Evolutionary conservation across 92 coral and sea anemone genomes (phyloP).

Genomic region (Paragorgia papillata): DNA sequence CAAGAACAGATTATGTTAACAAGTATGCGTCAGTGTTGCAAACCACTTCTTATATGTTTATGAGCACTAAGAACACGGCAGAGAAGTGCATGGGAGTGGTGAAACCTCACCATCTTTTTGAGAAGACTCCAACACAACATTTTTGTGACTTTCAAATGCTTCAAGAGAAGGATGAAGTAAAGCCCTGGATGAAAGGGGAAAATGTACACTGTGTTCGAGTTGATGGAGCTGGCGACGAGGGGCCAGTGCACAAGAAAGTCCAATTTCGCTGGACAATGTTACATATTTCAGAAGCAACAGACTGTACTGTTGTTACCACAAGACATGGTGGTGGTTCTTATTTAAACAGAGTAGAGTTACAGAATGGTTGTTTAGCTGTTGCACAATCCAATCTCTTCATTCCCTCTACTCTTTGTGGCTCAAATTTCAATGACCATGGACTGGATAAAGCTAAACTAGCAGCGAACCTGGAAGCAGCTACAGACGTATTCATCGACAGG

Average conservation of each 20-base stretch:
- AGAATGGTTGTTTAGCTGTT: too few species aligned
- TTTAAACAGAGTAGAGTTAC: conserved; percentile 33
- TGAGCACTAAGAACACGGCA: conserved; percentile 10
- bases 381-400: too few species aligned
- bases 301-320: conserved; percentile 42
- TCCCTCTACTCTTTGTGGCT: conserved; percentile 54
- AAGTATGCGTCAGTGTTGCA: conserved; percentile 35
- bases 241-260: conserved; percentile 27
- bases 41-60: conserved; percentile 29
- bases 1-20: conserved; percentile 16
- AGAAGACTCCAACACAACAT: conserved; percentile 31
- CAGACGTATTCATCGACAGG: conserved; percentile 41
- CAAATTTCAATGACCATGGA: conserved; percentile 37
- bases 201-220: conserved; percentile 30
- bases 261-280: conserved; percentile 11
- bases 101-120: conserved; percentile 29
- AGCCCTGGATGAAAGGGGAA: conserved; percentile 4
- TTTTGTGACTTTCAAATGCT: conserved; percentile 29
- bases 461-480: conserved; percentile 48
- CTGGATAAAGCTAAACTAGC: conserved; percentile 36
- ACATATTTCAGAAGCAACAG: background rate
- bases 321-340: conserved; percentile 61
- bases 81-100: conserved; percentile 38
- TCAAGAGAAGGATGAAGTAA: background rate
- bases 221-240: conserved; percentile 42